Conservation (phyloP, 2,797 vertebrate species). For the Cyclopterus lumpus region DNA sequence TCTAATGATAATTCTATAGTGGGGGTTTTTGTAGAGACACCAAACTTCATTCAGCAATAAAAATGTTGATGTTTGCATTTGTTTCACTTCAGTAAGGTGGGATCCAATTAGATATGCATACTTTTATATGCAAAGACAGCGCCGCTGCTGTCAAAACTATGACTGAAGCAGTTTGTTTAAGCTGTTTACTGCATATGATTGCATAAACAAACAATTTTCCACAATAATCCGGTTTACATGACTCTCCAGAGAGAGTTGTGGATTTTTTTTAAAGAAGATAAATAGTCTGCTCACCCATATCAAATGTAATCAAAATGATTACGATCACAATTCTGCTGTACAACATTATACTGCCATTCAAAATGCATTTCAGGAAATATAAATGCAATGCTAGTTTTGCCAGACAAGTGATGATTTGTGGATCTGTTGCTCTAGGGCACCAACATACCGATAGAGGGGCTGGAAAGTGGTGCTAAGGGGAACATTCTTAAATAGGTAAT, state of each 20-base stretch:
- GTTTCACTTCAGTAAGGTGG: conserved; percentile 50
- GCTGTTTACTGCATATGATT: conserved; percentile 54
- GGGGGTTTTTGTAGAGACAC: conserved; percentile 5
- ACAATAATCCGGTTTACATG: conserved; percentile 62
- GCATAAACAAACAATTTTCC: conserved; percentile 50
- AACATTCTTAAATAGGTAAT: conserved; percentile 1
- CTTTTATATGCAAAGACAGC: conserved; percentile 42
- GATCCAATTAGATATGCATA: conserved; percentile 43
- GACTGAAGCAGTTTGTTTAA: conserved; percentile 54
- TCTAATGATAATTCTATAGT: neutral
- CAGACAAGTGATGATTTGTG: conserved; percentile 19
- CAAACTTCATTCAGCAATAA: conserved; percentile 20
- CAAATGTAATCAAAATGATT: conserved; percentile 46
- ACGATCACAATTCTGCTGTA: conserved; percentile 23
- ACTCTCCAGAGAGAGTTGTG: conserved; percentile 18
- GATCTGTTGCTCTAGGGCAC: conserved; percentile 13
- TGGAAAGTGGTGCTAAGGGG: neutral
- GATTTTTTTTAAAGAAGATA: conserved; percentile 29
- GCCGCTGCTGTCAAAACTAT: conserved; percentile 44
- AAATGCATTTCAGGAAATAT: conserved; percentile 28
- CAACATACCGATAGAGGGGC: neutral
- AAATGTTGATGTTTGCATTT: conserved; percentile 43
- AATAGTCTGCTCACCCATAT: conserved; percentile 44
- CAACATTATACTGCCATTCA: conserved; percentile 31
- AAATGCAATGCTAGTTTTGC: conserved; percentile 13